Conservation (phyloP, 2,797 vertebrate genomes). For the Natrix natrix region DNA sequence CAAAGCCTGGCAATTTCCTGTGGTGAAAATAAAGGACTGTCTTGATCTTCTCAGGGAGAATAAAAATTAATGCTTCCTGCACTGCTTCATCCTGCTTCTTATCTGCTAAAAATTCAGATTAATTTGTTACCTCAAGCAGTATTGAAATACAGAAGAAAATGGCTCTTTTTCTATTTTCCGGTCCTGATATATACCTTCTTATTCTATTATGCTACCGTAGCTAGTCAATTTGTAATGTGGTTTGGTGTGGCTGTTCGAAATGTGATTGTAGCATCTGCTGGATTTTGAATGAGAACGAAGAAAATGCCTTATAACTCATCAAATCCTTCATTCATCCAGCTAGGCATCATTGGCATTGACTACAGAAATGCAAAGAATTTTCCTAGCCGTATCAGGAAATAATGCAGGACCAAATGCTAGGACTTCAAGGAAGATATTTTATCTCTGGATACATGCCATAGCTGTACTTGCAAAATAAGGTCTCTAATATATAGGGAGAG, state of each 20-base stretch:
- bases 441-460: not conserved
- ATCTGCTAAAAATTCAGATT: slow-evolving; percentile 58
- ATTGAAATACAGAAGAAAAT: not conserved
- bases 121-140: slow-evolving; percentile 34
- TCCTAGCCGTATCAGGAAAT: not conserved
- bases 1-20: slow-evolving; percentile 32
- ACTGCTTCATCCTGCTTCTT: slow-evolving; percentile 57
- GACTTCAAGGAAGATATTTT: not conserved
- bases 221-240: slow-evolving; percentile 25
- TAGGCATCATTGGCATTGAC: not conserved
- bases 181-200: slow-evolving; percentile 28
- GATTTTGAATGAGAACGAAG: not conserved
- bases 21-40: slow-evolving; percentile 45
- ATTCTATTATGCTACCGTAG: slow-evolving; percentile 13
- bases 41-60: slow-evolving; percentile 48
- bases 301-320: not conserved
- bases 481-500: not conserved
- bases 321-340: not conserved
- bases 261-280: not conserved
- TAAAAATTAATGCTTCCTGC: slow-evolving; percentile 60
- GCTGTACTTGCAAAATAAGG: not conserved
- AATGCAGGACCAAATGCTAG: not conserved
- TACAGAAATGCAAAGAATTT: not conserved
- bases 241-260: not conserved
- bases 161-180: slow-evolving; percentile 35